Base-by-base conservation (phyloP, 2,797 vertebrate genomes). In the Neomorphus geoffroyi region DNA sequence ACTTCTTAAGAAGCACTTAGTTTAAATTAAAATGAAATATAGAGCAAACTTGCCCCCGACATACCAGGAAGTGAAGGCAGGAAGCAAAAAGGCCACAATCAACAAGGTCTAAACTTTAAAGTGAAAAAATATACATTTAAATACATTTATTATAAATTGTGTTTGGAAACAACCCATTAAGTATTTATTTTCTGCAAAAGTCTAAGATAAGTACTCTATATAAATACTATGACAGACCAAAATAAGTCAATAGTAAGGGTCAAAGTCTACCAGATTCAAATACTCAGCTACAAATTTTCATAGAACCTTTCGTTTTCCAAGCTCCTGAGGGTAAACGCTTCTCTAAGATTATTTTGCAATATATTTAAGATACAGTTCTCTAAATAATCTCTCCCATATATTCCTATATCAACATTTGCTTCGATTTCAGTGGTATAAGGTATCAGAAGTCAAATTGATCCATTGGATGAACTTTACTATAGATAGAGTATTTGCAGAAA, bases 401-500 rank as follows among this genome's bases (percentile, higher is more conserved):
- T 72, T 87, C 69, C 46, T 73, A 73, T 41, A 82, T 39, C 41
- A 94, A 74, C 22, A 33, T 15, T 71, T 74, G 18, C 71, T 95
- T 87, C 1, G 1, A 18, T 92, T 94, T 73, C 57, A 50, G 30
- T n/a, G 8, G 9, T 53, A 5, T 30, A 56, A 72, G 50, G 18
- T 41, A 41, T 30, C 35, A 82, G n/a, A 65, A 30, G 61, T 60
- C 39, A 88, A 80, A 79, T 75, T 61, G 11, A 91, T 33, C 9
- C 23, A 37, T 26, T 56, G 17, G 35, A 48, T 66, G 32, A 73
- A 82, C 27, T 35, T 89, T 64, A 32, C 33, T 28, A 15, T 24
- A 48, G 33, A 39, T 14, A 58, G n/a, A 88, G 10, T 61, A 72
- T 62, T 74, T 82, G 62, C 53, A 79, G n/a, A 88, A 26, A 62